These are phyloP conservation scores for Amyelois transitella DNA, from an alignment of 1,140 invertebrate species.

Conservation along the genomic window DNA sequence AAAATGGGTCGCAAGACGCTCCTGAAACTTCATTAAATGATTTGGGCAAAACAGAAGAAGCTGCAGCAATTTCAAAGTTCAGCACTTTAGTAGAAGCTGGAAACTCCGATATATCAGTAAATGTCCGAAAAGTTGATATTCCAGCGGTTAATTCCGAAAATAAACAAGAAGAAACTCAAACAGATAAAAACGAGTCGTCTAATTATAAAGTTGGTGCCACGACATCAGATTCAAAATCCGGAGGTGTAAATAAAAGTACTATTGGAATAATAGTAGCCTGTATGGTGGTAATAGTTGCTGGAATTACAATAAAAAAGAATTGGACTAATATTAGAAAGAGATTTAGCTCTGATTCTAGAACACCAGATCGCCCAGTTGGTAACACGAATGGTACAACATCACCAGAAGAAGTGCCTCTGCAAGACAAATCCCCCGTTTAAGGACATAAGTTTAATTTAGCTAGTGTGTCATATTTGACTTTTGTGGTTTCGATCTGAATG, in stretches of 20 bases:
- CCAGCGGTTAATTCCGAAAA: background rate
- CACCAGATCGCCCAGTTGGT: conserved; percentile 30
- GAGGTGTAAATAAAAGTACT: conserved; percentile 57
- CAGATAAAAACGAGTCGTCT: background rate
- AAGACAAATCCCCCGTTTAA: conserved; percentile 62
- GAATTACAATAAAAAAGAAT: conserved; percentile 74
- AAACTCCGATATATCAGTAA: background rate
- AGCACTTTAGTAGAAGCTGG: background rate
- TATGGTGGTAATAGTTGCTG: conserved; percentile 63
- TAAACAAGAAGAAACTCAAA: background rate
- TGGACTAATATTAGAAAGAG: conserved; percentile 67
- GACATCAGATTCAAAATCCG: conserved; percentile 36
- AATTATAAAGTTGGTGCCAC: conserved; percentile 44
- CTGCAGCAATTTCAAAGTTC: background rate
- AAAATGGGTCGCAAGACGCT: background rate
- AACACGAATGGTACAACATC: conserved; percentile 42
- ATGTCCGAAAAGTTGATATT: background rate
- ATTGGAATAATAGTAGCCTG: conserved; percentile 69
- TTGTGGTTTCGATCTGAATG: conserved; percentile 56
- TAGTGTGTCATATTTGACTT: conserved; percentile 10
- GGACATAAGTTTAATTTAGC: conserved; percentile 2
- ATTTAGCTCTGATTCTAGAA: conserved; percentile 53
- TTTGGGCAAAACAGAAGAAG: background rate
- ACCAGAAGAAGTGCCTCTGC: conserved; percentile 61
- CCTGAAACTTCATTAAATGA: background rate